phyloP scores from a whole-genome alignment of 64 coral and sea anemone genomes.

The Montipora sp. region DNA sequence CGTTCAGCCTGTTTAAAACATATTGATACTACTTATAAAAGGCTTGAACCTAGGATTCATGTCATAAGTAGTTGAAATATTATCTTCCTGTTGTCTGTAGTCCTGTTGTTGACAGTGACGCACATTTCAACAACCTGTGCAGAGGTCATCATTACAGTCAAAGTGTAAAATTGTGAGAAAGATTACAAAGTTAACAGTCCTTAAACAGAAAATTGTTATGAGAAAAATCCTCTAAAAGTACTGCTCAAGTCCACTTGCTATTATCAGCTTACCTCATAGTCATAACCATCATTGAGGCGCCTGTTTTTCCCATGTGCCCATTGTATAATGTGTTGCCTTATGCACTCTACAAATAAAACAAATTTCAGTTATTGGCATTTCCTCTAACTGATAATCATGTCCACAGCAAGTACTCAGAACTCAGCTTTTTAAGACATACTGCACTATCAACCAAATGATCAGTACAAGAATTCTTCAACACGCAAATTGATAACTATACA shows the following conservation, averaged over 20 bases:
- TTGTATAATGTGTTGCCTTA: constrained; percentile 47
- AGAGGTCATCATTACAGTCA: no score
- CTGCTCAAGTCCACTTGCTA: constrained; percentile 40
- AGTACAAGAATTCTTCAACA: no score
- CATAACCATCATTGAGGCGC: constrained; percentile 43
- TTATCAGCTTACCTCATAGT: constrained; percentile 53
- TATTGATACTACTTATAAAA: no score
- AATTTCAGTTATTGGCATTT: neutral
- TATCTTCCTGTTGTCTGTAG: neutral
- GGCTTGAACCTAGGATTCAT: no score
- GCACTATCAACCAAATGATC: no score
- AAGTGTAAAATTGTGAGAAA: no score
- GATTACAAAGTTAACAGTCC: constrained; percentile 5
- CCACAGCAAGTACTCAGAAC: no score
- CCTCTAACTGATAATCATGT: no score
- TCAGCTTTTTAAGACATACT: no score
- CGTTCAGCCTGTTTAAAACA: no score
- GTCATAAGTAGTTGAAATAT: neutral
- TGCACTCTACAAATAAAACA: constrained; percentile 55
- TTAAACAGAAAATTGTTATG: no score
- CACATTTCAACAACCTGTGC: neutral
- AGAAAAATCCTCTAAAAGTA: constrained; percentile 15
- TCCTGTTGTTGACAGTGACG: neutral
- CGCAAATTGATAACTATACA: no score
- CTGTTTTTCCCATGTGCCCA: constrained; percentile 59